Conservation (phyloP, 2,888 invertebrate species). For the Ryuthela nishihirai region DNA sequence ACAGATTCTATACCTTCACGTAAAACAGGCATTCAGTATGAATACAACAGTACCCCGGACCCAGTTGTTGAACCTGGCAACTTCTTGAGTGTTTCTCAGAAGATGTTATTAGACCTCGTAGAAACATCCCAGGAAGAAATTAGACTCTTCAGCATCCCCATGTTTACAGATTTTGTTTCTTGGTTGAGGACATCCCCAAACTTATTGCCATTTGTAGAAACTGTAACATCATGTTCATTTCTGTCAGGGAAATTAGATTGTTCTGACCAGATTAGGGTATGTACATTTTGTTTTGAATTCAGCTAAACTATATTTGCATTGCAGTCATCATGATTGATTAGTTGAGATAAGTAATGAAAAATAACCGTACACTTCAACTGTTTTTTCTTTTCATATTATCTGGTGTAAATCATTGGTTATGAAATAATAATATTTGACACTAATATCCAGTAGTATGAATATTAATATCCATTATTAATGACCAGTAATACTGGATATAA, state of each 20-base stretch:
- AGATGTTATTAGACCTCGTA: slow-evolving; percentile 30
- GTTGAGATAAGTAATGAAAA: no score
- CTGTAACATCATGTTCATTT: slow-evolving; percentile 11
- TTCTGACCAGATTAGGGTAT: slow-evolving; percentile 3
- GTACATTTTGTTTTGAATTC: not conserved
- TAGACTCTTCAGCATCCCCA: slow-evolving; percentile 10
- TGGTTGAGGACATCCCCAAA: slow-evolving; percentile 16
- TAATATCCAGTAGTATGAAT: no score
- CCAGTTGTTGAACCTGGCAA: slow-evolving; percentile 5
- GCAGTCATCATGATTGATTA: no score
- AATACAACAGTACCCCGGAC: slow-evolving; percentile 18
- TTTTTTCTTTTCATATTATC: no score
- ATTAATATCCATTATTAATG: no score
- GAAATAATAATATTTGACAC: no score
- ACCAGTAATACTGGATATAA: no score
- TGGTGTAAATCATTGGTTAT: no score
- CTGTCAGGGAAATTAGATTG: not conserved
- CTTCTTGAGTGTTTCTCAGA: slow-evolving; percentile 14
- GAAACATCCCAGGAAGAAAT: slow-evolving; percentile 23
- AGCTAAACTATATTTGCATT: no score
- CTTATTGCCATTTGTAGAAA: slow-evolving; percentile 15
- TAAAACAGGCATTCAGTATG: slow-evolving; percentile 25
- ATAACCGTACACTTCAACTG: no score
- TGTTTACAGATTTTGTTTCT: slow-evolving; percentile 29
- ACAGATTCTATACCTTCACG: not conserved